Conservation (phyloP, 2,113 vertebrate species). For the Aptenodytes patagonicus region DNA sequence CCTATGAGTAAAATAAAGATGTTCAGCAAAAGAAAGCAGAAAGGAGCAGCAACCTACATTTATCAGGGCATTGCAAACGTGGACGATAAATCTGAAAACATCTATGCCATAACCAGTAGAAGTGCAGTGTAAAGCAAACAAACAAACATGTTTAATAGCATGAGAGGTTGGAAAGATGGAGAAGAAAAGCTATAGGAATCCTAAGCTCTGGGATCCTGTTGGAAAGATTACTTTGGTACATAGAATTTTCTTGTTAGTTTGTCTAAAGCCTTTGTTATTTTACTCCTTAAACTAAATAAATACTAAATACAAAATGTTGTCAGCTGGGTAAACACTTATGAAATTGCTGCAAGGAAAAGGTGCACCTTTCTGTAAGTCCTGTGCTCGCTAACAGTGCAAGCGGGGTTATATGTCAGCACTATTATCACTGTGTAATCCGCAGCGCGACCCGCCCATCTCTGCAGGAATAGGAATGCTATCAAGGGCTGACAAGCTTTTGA, state of each 20-base stretch:
- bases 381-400: background rate
- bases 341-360: background rate
- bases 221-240: background rate
- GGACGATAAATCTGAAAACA: background rate
- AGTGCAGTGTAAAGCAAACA: background rate
- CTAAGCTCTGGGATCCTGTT: background rate
- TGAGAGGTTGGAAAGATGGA: background rate
- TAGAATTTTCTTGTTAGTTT: background rate
- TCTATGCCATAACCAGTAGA: background rate
- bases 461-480: conserved; percentile 51
- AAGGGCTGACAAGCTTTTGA: conserved; percentile 56
- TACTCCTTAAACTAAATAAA: background rate
- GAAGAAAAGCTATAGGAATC: background rate
- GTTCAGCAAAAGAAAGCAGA: background rate
- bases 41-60: background rate
- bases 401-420: background rate
- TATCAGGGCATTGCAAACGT: background rate
- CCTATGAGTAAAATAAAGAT: background rate
- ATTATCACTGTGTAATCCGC: conserved; percentile 18
- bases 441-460: background rate
- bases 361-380: background rate
- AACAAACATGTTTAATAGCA: background rate
- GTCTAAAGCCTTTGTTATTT: background rate
- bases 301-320: background rate
- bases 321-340: background rate